These are phyloP conservation scores for Drosophila suboccidentalis DNA, from an alignment of 2,888 invertebrate species.

Conservation along the genomic window DNA sequence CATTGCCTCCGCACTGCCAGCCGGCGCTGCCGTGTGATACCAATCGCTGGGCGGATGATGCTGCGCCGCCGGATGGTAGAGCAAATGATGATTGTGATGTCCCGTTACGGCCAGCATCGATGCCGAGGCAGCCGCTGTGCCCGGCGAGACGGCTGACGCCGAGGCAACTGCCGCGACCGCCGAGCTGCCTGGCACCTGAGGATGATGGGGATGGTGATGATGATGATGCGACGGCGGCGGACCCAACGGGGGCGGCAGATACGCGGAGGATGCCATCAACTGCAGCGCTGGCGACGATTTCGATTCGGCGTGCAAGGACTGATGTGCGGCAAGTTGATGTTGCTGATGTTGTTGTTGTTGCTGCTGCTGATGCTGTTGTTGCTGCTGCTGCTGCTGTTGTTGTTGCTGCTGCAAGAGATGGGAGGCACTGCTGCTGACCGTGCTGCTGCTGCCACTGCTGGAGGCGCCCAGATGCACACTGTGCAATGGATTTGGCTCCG, in stretches of 20 bases:
- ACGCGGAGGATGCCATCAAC: constrained; percentile 83
- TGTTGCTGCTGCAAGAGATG: constrained; percentile 73
- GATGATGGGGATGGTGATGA: constrained; percentile 74
- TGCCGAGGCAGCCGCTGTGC: constrained; percentile 77
- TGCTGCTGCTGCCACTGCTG: constrained; percentile 82
- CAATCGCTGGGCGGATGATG: constrained; percentile 85
- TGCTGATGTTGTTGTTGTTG: constrained; percentile 63
- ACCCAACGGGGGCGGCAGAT: constrained; percentile 84
- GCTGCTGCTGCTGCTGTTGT: constrained; percentile 65
- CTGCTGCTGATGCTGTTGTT: constrained; percentile 67
- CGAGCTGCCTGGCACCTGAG: constrained; percentile 67
- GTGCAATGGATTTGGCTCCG: constrained; percentile 83
- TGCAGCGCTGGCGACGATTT: constrained; percentile 83
- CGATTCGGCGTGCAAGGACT: constrained; percentile 57
- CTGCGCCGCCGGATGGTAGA: constrained; percentile 85
- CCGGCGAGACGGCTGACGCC: constrained; percentile 70
- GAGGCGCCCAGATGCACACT: constrained; percentile 82
- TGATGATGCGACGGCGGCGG: constrained; percentile 83
- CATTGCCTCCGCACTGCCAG: constrained; percentile 85
- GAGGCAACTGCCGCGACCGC: constrained; percentile 60
- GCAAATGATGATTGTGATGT: constrained; percentile 85
- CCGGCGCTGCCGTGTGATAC: constrained; percentile 85
- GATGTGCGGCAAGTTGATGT: constrained; percentile 44
- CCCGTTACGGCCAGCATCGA: constrained; percentile 82
- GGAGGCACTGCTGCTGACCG: constrained; percentile 78